Conservation (phyloP, 2,797 vertebrate genomes). For the Hydrolagus colliei region DNA sequence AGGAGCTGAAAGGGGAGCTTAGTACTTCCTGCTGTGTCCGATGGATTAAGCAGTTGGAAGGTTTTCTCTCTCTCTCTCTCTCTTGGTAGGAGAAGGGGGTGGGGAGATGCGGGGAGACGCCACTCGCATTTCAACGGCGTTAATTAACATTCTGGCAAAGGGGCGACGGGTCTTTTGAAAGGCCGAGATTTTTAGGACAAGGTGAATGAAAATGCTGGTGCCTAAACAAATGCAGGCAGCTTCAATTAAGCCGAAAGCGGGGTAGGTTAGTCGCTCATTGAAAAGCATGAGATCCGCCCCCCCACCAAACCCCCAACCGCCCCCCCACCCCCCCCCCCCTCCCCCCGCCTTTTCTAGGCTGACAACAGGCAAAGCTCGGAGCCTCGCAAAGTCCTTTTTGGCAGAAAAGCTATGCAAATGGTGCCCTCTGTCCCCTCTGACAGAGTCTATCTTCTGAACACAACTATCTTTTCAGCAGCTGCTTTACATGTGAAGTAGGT, state of each 20-base stretch:
- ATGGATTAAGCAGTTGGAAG: conserved; percentile 55
- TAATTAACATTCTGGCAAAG: conserved; percentile 30
- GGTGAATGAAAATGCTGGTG: conserved; percentile 19
- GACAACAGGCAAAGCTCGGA: conserved; percentile 21
- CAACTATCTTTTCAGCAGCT: conserved; percentile 32
- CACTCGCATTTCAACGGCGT: conserved; percentile 24
- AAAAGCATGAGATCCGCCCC: conserved; percentile 3
- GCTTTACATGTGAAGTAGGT: conserved; percentile 30
- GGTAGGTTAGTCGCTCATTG: conserved; percentile 30
- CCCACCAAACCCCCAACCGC: neutral
- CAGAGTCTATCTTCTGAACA: conserved; percentile 14
- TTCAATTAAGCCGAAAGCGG: conserved; percentile 25
- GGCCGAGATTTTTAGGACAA: conserved; percentile 3
- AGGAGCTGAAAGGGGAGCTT: conserved; percentile 59
- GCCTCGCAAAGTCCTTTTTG: conserved; percentile 10
- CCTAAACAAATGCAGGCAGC: conserved; percentile 29
- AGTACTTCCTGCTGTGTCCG: conserved; percentile 60
- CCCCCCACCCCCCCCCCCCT: no score
- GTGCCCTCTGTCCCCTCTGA: conserved; percentile 7
- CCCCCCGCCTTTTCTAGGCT: neutral
- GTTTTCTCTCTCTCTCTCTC: neutral
- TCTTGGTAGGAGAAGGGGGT: neutral
- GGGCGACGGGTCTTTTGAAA: conserved; percentile 19
- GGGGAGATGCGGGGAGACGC: neutral
- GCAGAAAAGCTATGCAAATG: conserved; percentile 29